These are phyloP conservation scores for Drosophila suzukii DNA, from an alignment of 1,140 invertebrate genomes.

Conservation along the genomic window DNA sequence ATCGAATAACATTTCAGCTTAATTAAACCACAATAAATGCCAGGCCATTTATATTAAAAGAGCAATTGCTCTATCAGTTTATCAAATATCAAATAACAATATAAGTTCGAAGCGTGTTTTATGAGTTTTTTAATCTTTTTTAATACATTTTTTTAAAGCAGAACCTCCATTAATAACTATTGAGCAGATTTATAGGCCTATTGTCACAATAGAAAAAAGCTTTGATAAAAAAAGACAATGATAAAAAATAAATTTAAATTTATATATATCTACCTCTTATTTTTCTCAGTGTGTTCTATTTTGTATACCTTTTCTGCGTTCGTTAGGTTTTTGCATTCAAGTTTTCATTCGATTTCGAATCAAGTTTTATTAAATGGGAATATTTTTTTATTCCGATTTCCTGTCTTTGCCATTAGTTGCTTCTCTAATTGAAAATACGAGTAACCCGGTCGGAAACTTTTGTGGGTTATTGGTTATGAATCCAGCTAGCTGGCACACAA, in stretches of 20 bases:
- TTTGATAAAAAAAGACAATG: background rate
- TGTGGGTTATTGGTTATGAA: constrained; percentile 61
- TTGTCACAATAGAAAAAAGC: too few relatives aligned
- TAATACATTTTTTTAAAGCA: background rate
- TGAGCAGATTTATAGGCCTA: too few relatives aligned
- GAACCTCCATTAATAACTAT: background rate
- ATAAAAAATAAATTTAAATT: background rate
- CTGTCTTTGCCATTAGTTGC: background rate
- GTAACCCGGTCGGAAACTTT: constrained; percentile 34
- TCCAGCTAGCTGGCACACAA: constrained; percentile 16
- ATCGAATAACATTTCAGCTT: background rate
- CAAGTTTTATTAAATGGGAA: background rate
- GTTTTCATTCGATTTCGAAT: background rate
- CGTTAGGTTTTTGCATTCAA: background rate
- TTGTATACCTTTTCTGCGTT: background rate
- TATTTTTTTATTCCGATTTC: background rate
- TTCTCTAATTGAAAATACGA: constrained; percentile 16
- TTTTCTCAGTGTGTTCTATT: background rate
- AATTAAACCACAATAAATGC: background rate
- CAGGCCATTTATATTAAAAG: too few relatives aligned
- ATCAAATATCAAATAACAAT: background rate
- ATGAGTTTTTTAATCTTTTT: too few relatives aligned
- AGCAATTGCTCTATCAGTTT: background rate
- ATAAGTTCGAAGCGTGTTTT: background rate
- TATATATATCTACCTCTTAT: background rate